phyloP scores from a whole-genome alignment of 2,797 vertebrate genomes.

The Adrianichthys oophorus region DNA sequence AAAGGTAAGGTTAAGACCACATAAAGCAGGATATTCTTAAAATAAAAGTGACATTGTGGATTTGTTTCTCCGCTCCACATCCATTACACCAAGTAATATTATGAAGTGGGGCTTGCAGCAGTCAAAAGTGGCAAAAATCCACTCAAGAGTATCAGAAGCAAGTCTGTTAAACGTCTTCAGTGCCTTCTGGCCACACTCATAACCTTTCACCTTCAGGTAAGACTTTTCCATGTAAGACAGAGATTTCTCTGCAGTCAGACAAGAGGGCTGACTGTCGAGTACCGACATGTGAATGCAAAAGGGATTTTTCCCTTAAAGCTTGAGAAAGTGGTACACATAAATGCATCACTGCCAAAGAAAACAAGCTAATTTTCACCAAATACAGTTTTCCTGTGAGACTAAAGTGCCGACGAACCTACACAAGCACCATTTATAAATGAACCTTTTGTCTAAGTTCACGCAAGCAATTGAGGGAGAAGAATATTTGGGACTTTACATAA shows the following conservation, averaged over 20 bases:
- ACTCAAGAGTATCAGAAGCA: constrained; percentile 13
- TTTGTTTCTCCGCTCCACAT: constrained; percentile 21
- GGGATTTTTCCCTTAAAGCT: constrained; percentile 42
- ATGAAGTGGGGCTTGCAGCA: background rate
- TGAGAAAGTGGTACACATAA: constrained; percentile 33
- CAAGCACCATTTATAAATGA: constrained; percentile 46
- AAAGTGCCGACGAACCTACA: constrained; percentile 23
- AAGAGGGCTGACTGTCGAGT: constrained; percentile 43
- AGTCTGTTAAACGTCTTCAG: constrained; percentile 19
- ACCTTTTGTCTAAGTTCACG: constrained; percentile 47
- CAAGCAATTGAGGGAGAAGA: constrained; percentile 39
- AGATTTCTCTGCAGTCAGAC: constrained; percentile 31
- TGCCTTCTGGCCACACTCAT: constrained; percentile 44
- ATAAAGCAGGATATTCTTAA: constrained; percentile 23
- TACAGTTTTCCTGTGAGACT: constrained; percentile 33
- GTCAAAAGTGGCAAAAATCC: constrained; percentile 14
- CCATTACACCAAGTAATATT: background rate
- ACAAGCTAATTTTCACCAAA: constrained; percentile 50
- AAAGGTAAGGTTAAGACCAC: constrained; percentile 7
- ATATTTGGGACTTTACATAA: constrained; percentile 31
- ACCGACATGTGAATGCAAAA: constrained; percentile 44
- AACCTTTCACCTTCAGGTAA: constrained; percentile 61
- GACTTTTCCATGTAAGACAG: constrained; percentile 37
- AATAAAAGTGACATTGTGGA: constrained; percentile 17
- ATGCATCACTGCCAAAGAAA: constrained; percentile 50